A percentile compares a stretch with the other conserved stretches of the same genome.
phyloP scores from a whole-genome alignment of 2,888 invertebrate genomes.

The Lacanobia oleracea region DNA sequence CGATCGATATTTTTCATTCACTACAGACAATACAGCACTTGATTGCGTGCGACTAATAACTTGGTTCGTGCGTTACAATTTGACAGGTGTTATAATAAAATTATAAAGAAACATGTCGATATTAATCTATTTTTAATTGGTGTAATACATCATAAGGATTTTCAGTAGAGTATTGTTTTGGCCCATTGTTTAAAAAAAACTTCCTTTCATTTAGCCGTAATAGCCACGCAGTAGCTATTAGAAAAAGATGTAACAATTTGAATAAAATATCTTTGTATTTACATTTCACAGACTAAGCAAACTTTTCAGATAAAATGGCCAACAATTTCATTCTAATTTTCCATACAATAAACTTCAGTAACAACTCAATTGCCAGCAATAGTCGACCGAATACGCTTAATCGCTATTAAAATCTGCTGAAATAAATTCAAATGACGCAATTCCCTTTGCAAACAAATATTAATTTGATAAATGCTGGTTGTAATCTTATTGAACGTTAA shows the following conservation, averaged over 20 bases:
- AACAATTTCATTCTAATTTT: conserved; percentile 46
- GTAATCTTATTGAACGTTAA: conserved; percentile 41
- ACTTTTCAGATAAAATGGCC: conserved; percentile 18
- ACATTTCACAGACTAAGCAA: conserved; percentile 8
- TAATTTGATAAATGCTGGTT: conserved; percentile 52
- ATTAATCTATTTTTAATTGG: conserved; percentile 56
- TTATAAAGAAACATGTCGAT: conserved; percentile 43
- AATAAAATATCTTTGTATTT: conserved; percentile 10
- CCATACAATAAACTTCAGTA: conserved; percentile 44
- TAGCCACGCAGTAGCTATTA: conserved; percentile 7
- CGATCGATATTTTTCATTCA: neutral
- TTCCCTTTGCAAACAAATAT: conserved; percentile 48
- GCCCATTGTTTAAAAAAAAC: neutral
- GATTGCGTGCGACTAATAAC: conserved; percentile 41
- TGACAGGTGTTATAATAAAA: conserved; percentile 63
- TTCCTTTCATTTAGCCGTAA: conserved; percentile 19
- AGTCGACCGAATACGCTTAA: conserved; percentile 28
- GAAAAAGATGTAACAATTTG: conserved; percentile 16
- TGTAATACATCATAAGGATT: conserved; percentile 48
- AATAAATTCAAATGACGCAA: conserved; percentile 51
- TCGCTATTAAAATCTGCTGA: conserved; percentile 38
- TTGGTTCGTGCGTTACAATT: conserved; percentile 47
- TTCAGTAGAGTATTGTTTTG: conserved; percentile 29
- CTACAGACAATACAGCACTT: conserved; percentile 8
- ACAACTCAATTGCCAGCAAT: conserved; percentile 40